Evolutionary conservation across 2,888 invertebrate genomes (phyloP).

Genomic region (Uloborus plumipes): DNA sequence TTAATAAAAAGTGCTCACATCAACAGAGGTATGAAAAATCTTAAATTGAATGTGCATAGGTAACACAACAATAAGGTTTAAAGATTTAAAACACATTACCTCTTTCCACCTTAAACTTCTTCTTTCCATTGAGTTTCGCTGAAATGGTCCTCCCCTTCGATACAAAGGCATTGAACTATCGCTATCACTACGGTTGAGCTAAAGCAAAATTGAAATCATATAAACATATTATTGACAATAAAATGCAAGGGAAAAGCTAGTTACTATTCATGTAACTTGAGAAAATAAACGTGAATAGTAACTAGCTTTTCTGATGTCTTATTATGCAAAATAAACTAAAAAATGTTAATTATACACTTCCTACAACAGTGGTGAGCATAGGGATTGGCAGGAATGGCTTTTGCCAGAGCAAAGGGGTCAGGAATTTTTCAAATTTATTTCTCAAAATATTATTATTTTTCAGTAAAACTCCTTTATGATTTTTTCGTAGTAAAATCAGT

Average conservation of each 20-base stretch:
- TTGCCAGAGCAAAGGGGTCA: too few relatives aligned
- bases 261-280: background rate
- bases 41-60: background rate
- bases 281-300: too few relatives aligned
- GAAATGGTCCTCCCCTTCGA: slow-evolving; percentile 82
- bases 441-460: too few relatives aligned
- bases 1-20: background rate
- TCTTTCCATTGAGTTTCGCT: slow-evolving; percentile 89
- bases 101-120: slow-evolving; percentile 86
- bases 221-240: too few relatives aligned
- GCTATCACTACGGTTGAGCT: slow-evolving; percentile 95
- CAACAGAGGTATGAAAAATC: background rate
- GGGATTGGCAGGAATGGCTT: too few relatives aligned
- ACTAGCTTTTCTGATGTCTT: too few relatives aligned
- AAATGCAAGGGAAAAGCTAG: background rate
- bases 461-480: too few relatives aligned
- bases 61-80: background rate
- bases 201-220: slow-evolving; percentile 67
- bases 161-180: slow-evolving; percentile 96
- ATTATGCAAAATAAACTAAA: too few relatives aligned
- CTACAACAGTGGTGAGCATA: too few relatives aligned
- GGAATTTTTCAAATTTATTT: too few relatives aligned
- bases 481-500: too few relatives aligned
- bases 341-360: too few relatives aligned
- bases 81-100: slow-evolving; percentile 41